phyloP scores from a whole-genome alignment of 2,797 vertebrate genomes.

The Rachycentron canadum region DNA sequence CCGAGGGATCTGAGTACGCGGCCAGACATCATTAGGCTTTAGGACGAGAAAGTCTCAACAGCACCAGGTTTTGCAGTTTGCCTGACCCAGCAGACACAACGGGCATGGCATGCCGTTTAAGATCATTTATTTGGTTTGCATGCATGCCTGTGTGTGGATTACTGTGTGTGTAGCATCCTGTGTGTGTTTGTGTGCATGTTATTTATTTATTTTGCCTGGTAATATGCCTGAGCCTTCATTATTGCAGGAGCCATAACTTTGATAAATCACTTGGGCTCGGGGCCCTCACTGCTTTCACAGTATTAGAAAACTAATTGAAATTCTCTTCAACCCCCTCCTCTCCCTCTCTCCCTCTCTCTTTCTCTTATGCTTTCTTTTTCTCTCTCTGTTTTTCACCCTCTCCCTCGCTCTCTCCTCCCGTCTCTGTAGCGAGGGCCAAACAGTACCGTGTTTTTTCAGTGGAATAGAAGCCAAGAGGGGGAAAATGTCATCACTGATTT shows the following conservation, averaged over 20 bases:
- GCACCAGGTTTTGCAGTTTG: slow-evolving; percentile 38
- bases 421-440: slow-evolving; percentile 65
- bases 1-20: slow-evolving; percentile 56
- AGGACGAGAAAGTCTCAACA: slow-evolving; percentile 60
- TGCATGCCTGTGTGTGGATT: slow-evolving; percentile 6
- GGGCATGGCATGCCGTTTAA: slow-evolving; percentile 54
- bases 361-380: background rate
- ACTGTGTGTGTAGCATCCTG: slow-evolving; percentile 16
- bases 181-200: slow-evolving; percentile 24
- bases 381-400: slow-evolving; percentile 39
- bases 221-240: slow-evolving; percentile 86
- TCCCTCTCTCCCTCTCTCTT: slow-evolving; percentile 40
- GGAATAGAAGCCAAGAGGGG: slow-evolving; percentile 76
- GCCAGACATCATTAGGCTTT: slow-evolving; percentile 75
- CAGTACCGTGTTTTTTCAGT: slow-evolving; percentile 63
- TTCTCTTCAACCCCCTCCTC: slow-evolving; percentile 74
- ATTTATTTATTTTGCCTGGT: slow-evolving; percentile 75
- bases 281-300: slow-evolving; percentile 85
- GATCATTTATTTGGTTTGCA: slow-evolving; percentile 70
- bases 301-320: slow-evolving; percentile 89
- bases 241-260: slow-evolving; percentile 86
- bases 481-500: slow-evolving; percentile 84
- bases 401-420: slow-evolving; percentile 47
- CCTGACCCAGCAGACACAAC: slow-evolving; percentile 67
- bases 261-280: slow-evolving; percentile 87